Evolutionary conservation across 2,888 invertebrate species (phyloP).

Genomic region (Carabus problematicus): DNA sequence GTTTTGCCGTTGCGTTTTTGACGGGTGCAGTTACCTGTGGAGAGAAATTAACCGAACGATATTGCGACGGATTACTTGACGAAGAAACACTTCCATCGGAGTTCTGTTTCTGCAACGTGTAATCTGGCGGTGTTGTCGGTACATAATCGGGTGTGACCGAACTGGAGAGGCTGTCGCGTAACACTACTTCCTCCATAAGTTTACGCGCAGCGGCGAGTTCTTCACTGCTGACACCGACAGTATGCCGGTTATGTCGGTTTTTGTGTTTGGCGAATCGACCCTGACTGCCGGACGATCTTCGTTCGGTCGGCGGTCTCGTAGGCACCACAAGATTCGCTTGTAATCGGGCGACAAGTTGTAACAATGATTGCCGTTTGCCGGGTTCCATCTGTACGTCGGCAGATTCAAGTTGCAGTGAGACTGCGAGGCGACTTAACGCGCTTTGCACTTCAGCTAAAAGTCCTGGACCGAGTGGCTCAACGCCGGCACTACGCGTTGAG

Average conservation of each 20-base stretch:
- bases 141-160: slow-evolving; percentile 46
- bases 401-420: slow-evolving; percentile 69
- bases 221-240: slow-evolving; percentile 82
- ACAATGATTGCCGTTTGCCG: slow-evolving; percentile 66
- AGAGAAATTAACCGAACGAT: slow-evolving; percentile 20
- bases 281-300: slow-evolving; percentile 51
- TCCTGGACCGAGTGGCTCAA: slow-evolving; percentile 60
- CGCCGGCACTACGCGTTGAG: slow-evolving; percentile 47
- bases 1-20: slow-evolving; percentile 58
- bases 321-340: slow-evolving; percentile 65
- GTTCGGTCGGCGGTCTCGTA: slow-evolving; percentile 44
- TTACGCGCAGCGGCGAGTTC: slow-evolving; percentile 81
- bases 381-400: slow-evolving; percentile 60
- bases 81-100: slow-evolving; percentile 59
- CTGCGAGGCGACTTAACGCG: slow-evolving; percentile 76
- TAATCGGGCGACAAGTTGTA: slow-evolving; percentile 73
- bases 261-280: slow-evolving; percentile 65
- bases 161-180: slow-evolving; percentile 53
- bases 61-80: slow-evolving; percentile 27
- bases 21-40: slow-evolving; percentile 48
- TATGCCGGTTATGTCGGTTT: slow-evolving; percentile 74
- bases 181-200: slow-evolving; percentile 71
- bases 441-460: slow-evolving; percentile 79
- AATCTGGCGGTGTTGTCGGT: slow-evolving; percentile 42
- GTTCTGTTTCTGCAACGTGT: slow-evolving; percentile 59